A percentile compares a stretch with the other conserved stretches of the same genome.
phyloP scores from a whole-genome alignment of 2,113 vertebrate genomes.

The Lagopus leucura region DNA sequence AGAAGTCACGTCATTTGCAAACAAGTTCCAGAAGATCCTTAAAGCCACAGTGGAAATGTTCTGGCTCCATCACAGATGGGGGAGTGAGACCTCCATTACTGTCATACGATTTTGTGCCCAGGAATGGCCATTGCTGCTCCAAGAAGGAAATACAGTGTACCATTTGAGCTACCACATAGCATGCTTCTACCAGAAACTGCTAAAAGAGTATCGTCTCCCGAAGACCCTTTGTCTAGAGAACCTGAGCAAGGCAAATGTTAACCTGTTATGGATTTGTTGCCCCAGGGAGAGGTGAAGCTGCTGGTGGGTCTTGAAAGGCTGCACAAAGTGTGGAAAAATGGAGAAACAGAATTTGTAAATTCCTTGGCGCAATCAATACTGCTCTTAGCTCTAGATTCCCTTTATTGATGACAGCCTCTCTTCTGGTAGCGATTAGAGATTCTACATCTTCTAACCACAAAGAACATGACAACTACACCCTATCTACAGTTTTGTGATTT shows the following conservation, averaged over 20 bases:
- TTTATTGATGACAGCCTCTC: constrained; percentile 71
- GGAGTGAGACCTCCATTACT: fast-evolving
- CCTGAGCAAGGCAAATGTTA: not conserved
- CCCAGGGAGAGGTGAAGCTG: not conserved
- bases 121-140: not conserved
- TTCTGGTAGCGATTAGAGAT: constrained; percentile 65
- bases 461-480: constrained; percentile 68
- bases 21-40: not conserved
- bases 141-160: not conserved
- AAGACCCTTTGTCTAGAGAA: not conserved
- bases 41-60: not conserved
- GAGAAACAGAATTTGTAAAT: constrained; percentile 49
- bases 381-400: constrained; percentile 22
- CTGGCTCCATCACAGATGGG: not conserved
- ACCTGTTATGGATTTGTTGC: not conserved
- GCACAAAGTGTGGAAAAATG: constrained; percentile 25
- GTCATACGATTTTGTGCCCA: fast-evolving
- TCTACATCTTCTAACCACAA: constrained; percentile 71
- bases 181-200: not conserved
- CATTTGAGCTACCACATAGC: fast-evolving
- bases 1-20: not conserved
- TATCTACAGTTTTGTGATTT: constrained; percentile 65
- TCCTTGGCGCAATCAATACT: constrained; percentile 49
- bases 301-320: not conserved
- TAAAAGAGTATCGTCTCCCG: not conserved